Evolutionary conservation across 2,888 invertebrate species (phyloP).

Genomic region (Crematogaster levior): DNA sequence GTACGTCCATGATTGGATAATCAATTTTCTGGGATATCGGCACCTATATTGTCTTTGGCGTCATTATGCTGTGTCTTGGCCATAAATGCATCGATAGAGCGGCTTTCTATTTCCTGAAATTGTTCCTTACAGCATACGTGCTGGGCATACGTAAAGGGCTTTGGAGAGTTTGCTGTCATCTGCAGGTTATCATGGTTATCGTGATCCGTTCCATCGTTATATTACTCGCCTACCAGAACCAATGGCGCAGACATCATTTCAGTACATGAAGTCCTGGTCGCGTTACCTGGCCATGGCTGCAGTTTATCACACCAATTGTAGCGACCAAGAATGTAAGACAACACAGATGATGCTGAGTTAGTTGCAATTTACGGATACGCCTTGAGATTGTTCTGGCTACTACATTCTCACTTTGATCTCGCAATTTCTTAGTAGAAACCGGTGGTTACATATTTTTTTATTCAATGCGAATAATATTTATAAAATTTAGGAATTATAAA

Average conservation of each 20-base stretch:
- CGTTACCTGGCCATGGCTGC: conserved; percentile 92
- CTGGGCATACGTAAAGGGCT: conserved; percentile 93
- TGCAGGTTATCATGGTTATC: conserved; percentile 91
- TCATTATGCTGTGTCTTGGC: conserved; percentile 91
- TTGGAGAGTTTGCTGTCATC: conserved; percentile 91
- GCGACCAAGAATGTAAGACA: conserved; percentile 87
- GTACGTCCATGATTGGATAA: conserved; percentile 85
- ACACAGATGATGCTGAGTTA: conserved; percentile 89
- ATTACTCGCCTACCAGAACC: conserved; percentile 94
- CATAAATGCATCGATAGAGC: conserved; percentile 93
- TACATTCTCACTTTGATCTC: conserved; percentile 93
- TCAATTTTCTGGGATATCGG: conserved; percentile 83
- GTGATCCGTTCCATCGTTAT: conserved; percentile 91
- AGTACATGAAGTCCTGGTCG: conserved; percentile 90
- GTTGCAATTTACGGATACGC: conserved; percentile 94
- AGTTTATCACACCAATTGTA: conserved; percentile 87
- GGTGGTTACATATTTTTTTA: too few species aligned
- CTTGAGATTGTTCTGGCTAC: conserved; percentile 92
- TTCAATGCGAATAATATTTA: neutral
- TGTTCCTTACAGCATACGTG: conserved; percentile 94
- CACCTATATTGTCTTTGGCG: conserved; percentile 89
- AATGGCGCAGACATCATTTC: conserved; percentile 92
- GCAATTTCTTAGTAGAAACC: conserved; percentile 90
- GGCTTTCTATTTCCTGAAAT: conserved; percentile 94
- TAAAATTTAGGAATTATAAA: neutral